phyloP scores from a whole-genome alignment of 2,888 invertebrate species.

The Xestoiulus laeticollis region DNA sequence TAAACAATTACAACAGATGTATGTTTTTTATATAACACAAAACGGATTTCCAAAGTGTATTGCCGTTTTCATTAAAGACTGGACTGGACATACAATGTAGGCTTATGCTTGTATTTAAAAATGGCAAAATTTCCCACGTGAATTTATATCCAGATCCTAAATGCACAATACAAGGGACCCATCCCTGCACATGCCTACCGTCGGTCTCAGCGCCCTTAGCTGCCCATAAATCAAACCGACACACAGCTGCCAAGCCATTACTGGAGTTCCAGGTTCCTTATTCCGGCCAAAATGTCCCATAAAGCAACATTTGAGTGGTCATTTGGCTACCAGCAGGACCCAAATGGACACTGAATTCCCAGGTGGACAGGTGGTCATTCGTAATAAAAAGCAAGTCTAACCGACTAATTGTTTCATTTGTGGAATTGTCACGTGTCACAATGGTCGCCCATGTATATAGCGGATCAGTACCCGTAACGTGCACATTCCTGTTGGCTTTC shows the following conservation, averaged over 20 bases:
- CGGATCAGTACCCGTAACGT: neutral
- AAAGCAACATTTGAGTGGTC: neutral
- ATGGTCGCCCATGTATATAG: neutral
- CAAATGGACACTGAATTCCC: neutral
- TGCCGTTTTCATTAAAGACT: too few species aligned
- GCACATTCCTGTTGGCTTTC: neutral
- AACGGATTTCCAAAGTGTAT: too few species aligned
- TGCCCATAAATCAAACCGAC: neutral
- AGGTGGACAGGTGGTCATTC: neutral
- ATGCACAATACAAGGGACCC: neutral
- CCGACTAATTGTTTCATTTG: conserved; percentile 8
- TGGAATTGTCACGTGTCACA: conserved; percentile 3
- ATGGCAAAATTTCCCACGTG: neutral
- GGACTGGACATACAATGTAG: too few species aligned
- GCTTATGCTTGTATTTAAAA: too few species aligned
- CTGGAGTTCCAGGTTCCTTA: neutral
- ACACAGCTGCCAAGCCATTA: neutral
- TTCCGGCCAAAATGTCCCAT: neutral
- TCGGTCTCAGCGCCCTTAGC: neutral
- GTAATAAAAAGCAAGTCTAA: neutral
- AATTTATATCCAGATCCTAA: neutral
- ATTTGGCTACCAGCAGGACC: conserved; percentile 34
- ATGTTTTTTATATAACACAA: too few species aligned
- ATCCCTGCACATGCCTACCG: neutral
- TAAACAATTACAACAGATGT: too few species aligned